phyloP scores from a whole-genome alignment of 2,113 vertebrate species.

The Clarias gariepinus region DNA sequence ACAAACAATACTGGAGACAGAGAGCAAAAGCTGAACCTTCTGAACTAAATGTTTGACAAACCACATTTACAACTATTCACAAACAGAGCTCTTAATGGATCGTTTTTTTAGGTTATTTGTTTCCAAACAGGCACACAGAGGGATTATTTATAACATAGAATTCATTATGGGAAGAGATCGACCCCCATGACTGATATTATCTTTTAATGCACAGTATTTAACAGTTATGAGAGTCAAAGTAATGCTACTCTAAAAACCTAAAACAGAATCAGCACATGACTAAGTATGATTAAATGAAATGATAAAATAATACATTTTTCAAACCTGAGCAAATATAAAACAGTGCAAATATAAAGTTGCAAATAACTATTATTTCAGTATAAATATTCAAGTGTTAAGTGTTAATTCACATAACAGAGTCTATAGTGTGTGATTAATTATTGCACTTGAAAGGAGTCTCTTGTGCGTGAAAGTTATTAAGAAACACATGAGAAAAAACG shows the following conservation, averaged over 20 bases:
- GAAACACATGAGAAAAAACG: too few relatives aligned
- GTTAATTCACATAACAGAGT: too few relatives aligned
- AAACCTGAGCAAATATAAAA: too few relatives aligned
- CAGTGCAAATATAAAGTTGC: too few relatives aligned
- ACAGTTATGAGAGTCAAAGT: not conserved
- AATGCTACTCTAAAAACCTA: not conserved
- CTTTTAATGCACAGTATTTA: not conserved
- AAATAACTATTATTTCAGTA: too few relatives aligned
- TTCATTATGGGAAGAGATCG: not conserved
- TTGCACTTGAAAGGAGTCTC: too few relatives aligned
- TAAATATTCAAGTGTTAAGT: too few relatives aligned
- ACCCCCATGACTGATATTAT: not conserved
- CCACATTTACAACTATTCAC: conserved; percentile 31
- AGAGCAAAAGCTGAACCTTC: conserved; percentile 36
- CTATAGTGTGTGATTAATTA: too few relatives aligned
- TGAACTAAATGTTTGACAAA: conserved; percentile 36
- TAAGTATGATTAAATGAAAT: too few relatives aligned
- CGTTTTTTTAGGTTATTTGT: conserved; percentile 20
- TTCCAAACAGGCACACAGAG: not conserved
- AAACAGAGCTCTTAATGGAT: conserved; percentile 22
- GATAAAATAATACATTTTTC: too few relatives aligned
- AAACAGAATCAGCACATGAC: too few relatives aligned
- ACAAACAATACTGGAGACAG: conserved; percentile 43
- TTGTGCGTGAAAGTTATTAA: too few relatives aligned
- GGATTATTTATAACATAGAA: not conserved